Evolutionary conservation across 2,888 invertebrate genomes (phyloP).

Genomic region (Chrysomela aeneicollis): DNA sequence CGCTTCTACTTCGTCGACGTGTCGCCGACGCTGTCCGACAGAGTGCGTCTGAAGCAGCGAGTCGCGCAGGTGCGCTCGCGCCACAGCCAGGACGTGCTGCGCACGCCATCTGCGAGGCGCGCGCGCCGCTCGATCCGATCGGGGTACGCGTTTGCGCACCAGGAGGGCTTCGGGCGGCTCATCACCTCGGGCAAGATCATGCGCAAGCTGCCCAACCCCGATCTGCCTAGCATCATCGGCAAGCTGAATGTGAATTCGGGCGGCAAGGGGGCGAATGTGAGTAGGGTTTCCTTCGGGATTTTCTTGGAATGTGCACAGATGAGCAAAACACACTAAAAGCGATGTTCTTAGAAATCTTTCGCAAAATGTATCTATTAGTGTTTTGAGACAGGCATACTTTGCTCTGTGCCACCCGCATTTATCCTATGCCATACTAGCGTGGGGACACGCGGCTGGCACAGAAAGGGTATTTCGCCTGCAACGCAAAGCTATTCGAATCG

Average conservation of each 20-base stretch:
- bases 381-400: no score
- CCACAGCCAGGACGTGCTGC: constrained; percentile 79
- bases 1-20: constrained; percentile 94
- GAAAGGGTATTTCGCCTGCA: no score
- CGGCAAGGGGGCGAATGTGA: constrained; percentile 12
- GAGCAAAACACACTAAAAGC: no score
- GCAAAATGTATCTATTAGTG: no score
- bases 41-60: constrained; percentile 85
- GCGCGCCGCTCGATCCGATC: constrained; percentile 88
- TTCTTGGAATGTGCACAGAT: no score
- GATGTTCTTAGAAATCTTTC: no score
- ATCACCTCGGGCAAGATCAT: constrained; percentile 98
- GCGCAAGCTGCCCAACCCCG: constrained; percentile 81
- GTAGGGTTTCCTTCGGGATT: not conserved
- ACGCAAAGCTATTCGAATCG: no score
- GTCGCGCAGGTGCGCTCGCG: constrained; percentile 73
- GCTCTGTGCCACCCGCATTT: no score
- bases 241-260: constrained; percentile 59
- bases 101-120: constrained; percentile 87
- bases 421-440: no score
- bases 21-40: constrained; percentile 89
- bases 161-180: constrained; percentile 95
- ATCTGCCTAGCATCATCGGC: constrained; percentile 69
- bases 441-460: no score
- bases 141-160: constrained; percentile 98